Evolutionary conservation across 2,888 invertebrate species (phyloP).

Genomic region (Acronicta psi): DNA sequence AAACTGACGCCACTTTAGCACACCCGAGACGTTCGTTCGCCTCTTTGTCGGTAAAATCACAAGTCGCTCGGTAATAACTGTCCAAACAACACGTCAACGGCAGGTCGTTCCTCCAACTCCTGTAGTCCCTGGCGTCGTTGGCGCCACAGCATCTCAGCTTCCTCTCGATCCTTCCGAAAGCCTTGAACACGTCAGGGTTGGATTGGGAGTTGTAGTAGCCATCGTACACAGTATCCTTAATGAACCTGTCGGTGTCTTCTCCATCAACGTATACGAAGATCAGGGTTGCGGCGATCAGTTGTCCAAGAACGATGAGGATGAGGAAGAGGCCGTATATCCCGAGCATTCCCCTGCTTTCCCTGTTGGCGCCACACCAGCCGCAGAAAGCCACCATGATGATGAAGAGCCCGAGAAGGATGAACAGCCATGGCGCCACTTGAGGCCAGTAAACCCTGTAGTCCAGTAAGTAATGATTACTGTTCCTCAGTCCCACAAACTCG

Average conservation of each 20-base stretch:
- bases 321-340: slow-evolving; percentile 81
- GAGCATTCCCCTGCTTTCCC: slow-evolving; percentile 79
- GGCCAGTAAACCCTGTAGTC: slow-evolving; percentile 87
- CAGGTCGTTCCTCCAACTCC: slow-evolving; percentile 83
- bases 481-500: slow-evolving; percentile 81
- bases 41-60: slow-evolving; percentile 85
- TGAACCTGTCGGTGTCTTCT: slow-evolving; percentile 82
- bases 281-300: slow-evolving; percentile 78
- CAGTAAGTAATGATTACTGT: slow-evolving; percentile 83
- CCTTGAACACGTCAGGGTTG: slow-evolving; percentile 80
- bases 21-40: slow-evolving; percentile 85
- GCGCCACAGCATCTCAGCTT: slow-evolving; percentile 84
- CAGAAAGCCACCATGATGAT: slow-evolving; percentile 82
- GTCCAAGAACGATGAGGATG: slow-evolving; percentile 75
- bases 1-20: slow-evolving; percentile 86
- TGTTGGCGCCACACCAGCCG: slow-evolving; percentile 81
- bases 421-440: slow-evolving; percentile 86
- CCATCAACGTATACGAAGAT: slow-evolving; percentile 86
- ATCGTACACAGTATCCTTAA: slow-evolving; percentile 85
- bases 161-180: slow-evolving; percentile 82
- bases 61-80: slow-evolving; percentile 81
- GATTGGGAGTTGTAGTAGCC: slow-evolving; percentile 85
- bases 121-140: slow-evolving; percentile 84
- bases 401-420: slow-evolving; percentile 79
- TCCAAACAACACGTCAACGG: slow-evolving; percentile 83